Percentiles rank a stretch among this genome's conserved stretches.
phyloP scores from a whole-genome alignment of 2,113 vertebrate genomes.

The Halichoerus grypus region DNA sequence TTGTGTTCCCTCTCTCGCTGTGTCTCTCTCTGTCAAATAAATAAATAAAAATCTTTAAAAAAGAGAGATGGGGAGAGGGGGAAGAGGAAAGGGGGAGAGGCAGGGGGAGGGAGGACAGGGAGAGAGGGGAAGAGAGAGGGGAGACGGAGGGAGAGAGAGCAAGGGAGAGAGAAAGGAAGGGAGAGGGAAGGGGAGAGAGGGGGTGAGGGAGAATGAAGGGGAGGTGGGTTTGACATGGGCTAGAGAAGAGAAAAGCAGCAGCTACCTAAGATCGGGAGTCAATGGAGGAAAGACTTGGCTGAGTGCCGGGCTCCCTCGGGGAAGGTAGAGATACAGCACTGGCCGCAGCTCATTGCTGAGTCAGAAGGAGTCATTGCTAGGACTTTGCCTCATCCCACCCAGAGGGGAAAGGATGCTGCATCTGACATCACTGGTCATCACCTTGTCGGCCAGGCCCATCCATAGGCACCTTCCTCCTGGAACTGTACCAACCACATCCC shows the following conservation, averaged over 20 bases:
- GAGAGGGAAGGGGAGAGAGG: too few relatives aligned
- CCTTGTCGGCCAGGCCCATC: not conserved
- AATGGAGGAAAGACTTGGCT: not conserved
- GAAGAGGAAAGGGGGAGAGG: not conserved
- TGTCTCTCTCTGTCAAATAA: too few relatives aligned
- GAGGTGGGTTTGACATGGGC: not conserved
- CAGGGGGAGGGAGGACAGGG: not conserved
- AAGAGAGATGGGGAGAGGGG: not conserved
- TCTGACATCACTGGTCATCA: conserved; percentile 36
- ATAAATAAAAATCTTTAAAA: too few relatives aligned
- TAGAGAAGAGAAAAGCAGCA: not conserved
- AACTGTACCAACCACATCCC: not conserved
- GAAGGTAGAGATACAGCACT: rapidly evolving
- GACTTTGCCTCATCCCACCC: not conserved
- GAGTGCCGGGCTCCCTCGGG: rapidly evolving
- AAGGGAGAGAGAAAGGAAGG: not conserved
- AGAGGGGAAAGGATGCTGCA: not conserved
- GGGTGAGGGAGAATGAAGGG: not conserved
- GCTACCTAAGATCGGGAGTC: not conserved
- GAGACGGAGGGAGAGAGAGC: not conserved
- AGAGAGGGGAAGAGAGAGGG: not conserved
- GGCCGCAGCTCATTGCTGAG: not conserved
- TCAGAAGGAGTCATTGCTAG: not conserved
- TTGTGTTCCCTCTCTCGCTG: too few relatives aligned
- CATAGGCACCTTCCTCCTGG: not conserved